Evolutionary conservation across 2,888 invertebrate species (phyloP), one percentile per base, ranked within the genome.

Genomic region (Cryptus armator): DNA sequence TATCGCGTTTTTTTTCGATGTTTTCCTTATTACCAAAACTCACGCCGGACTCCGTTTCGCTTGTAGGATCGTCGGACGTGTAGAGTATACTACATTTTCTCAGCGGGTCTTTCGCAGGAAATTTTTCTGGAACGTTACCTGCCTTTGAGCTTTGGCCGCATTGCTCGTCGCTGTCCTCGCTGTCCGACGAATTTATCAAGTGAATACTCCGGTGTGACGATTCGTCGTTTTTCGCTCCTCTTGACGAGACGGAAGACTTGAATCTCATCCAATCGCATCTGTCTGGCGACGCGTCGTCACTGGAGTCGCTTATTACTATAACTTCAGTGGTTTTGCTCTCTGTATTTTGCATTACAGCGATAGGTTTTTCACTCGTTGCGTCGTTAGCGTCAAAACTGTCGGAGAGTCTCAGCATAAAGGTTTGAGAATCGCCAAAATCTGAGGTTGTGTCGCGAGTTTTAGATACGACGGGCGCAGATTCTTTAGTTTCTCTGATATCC

Each of bases 261-360:
- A 67, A 29, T 44, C 68, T 71, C 7, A 48, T 46, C 46, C 53
- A 75, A 10, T 76, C 71, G 4, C 14, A n/a, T 5, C 43, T 59
- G 2, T 56, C 44, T 0, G 62, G 67, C 1, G 59, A 81, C 10
- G 86, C 87, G 6, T 89, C 87, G 5, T 88, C 88, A 83, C 91
- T 93, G 0, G 93, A 91, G 66, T 93, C 93, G 78, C 92, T 93
- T 56, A 93, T 92, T 3, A 92, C 32, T 62, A 93, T 91, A 46
- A 91, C 85, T 83, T 89, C 89, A 2, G 87, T 51, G 9, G 37
- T 1, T 37, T 53, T 1, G 2, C 5, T 10, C 80, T 71, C 37
- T 43, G 5, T 29, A 3, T 24, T 24, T 24, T 24, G 19, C 1
- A 12, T 19, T 14, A 44, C 84, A n/a, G 24, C n/a, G 29, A 62